Conservation (phyloP, 2,888 invertebrate species). For the Chloromyia formosa region DNA sequence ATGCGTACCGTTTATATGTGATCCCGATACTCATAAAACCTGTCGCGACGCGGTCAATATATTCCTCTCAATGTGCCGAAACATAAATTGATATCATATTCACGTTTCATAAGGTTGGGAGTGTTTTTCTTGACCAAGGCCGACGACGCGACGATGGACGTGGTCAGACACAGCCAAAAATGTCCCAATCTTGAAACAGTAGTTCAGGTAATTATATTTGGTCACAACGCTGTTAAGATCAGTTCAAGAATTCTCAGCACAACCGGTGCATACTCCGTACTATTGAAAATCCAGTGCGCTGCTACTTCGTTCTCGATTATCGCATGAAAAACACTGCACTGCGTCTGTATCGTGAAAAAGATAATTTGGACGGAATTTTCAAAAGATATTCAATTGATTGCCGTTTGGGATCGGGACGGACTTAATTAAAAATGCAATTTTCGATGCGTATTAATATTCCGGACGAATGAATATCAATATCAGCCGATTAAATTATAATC, state of each 20-base stretch:
- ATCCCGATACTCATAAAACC: slow-evolving; percentile 21
- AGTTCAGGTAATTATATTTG: slow-evolving; percentile 16
- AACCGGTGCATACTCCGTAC: slow-evolving; percentile 8
- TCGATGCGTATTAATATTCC: slow-evolving; percentile 52
- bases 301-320: background rate
- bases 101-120: slow-evolving; percentile 36
- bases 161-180: background rate
- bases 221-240: slow-evolving; percentile 4
- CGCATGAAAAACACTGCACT: slow-evolving; percentile 2
- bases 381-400: slow-evolving; percentile 38
- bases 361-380: slow-evolving; percentile 43
- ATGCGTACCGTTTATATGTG: background rate
- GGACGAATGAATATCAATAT: slow-evolving; percentile 52
- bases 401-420: slow-evolving; percentile 31
- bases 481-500: slow-evolving; percentile 50
- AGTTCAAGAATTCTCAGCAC: background rate
- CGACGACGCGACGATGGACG: background rate
- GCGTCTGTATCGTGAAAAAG: slow-evolving; percentile 1
- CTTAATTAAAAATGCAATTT: slow-evolving; percentile 53
- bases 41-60: slow-evolving; percentile 23
- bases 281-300: slow-evolving; percentile 11
- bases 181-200: background rate
- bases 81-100: slow-evolving; percentile 44
- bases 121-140: background rate
- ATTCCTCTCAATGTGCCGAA: slow-evolving; percentile 27